These are phyloP conservation scores for Phoebastria nigripes DNA, from an alignment of 2,797 vertebrate species.

Conservation along the genomic window DNA sequence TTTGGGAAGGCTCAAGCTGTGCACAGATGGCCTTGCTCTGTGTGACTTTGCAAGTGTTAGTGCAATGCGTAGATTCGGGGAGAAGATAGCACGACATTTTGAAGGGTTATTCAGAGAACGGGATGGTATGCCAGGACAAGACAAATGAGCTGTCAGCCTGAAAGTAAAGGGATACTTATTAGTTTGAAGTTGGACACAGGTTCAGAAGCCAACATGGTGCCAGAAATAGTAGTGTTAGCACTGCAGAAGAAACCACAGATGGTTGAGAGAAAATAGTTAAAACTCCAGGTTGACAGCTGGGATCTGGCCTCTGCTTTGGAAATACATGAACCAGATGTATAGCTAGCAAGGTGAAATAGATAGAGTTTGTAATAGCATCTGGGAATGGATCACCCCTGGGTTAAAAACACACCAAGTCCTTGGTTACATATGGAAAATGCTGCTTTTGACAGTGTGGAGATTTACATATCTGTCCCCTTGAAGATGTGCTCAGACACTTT, in stretches of 20 bases:
- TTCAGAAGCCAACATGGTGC: background rate
- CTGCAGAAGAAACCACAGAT: background rate
- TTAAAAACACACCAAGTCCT: background rate
- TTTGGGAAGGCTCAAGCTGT: background rate
- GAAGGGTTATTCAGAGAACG: background rate
- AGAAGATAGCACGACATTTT: background rate
- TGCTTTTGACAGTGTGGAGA: background rate
- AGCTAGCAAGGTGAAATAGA: background rate
- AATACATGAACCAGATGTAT: background rate
- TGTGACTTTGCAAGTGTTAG: background rate
- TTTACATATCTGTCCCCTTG: background rate
- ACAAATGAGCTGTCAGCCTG: constrained; percentile 24
- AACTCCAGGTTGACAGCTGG: background rate
- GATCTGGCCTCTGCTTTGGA: background rate
- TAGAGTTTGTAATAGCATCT: background rate
- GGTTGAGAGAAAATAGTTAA: background rate
- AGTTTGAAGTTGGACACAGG: background rate
- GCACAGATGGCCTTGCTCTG: background rate
- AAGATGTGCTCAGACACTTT: background rate
- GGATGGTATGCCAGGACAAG: background rate
- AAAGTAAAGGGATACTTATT: background rate
- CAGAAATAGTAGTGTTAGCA: background rate
- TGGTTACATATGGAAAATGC: background rate
- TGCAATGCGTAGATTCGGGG: background rate
- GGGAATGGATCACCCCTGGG: background rate